Conservation (phyloP, 2,888 invertebrate genomes). For the Drosophila suboccidentalis region DNA sequence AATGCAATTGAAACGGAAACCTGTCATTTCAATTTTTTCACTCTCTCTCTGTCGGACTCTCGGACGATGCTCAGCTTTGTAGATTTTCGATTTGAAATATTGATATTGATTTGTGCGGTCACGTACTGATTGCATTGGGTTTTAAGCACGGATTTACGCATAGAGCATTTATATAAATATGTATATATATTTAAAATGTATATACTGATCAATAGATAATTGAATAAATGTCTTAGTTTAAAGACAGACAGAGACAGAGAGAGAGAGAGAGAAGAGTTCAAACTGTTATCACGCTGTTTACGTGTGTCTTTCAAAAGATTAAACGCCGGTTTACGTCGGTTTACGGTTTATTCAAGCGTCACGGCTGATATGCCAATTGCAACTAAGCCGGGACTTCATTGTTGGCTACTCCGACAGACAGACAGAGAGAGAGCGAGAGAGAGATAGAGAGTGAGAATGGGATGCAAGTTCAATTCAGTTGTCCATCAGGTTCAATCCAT, state of each 20-base stretch:
- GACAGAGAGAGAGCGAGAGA: neutral
- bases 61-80: slow-evolving; percentile 30
- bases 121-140: slow-evolving; percentile 35
- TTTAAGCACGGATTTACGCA: slow-evolving; percentile 22
- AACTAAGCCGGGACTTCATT: slow-evolving; percentile 40
- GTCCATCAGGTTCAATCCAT: slow-evolving; percentile 26
- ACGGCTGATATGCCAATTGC: slow-evolving; percentile 46
- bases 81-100: slow-evolving; percentile 40
- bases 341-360: slow-evolving; percentile 33
- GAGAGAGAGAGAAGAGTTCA: neutral
- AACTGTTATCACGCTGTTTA: slow-evolving; percentile 66
- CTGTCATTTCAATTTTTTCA: slow-evolving; percentile 44
- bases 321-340: slow-evolving; percentile 36
- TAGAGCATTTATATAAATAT: slow-evolving; percentile 2
- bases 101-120: slow-evolving; percentile 46
- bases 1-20: slow-evolving; percentile 36
- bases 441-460: no score
- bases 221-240: slow-evolving; percentile 1
- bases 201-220: slow-evolving; percentile 6
- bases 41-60: neutral
- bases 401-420: neutral
- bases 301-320: slow-evolving; percentile 41
- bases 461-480: neutral
- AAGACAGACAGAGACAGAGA: neutral
- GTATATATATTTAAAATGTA: slow-evolving; percentile 1